Percentiles rank a stretch among this genome's conserved stretches.
These are phyloP conservation scores for Orius insidiosus DNA, from an alignment of 1,140 invertebrate genomes.

Conservation along the genomic window DNA sequence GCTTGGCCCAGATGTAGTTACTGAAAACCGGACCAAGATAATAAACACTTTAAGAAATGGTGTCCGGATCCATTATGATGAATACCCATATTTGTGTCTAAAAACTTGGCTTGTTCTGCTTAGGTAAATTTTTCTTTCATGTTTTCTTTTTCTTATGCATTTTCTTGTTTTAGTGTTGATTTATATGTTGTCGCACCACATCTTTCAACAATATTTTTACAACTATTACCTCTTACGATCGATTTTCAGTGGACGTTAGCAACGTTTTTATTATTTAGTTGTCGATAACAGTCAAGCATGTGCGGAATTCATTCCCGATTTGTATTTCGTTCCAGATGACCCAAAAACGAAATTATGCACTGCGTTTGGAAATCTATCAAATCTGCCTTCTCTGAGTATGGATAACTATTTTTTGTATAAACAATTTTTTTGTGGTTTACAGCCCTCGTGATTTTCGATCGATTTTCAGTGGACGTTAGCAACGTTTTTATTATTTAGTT, in stretches of 20 bases:
- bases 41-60: not conserved
- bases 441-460: too few species aligned
- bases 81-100: not conserved
- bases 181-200: constrained; percentile 54
- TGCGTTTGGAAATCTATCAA: not conserved
- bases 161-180: constrained; percentile 41
- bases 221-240: constrained; percentile 54
- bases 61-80: not conserved
- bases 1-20: not conserved
- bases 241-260: constrained; percentile 48
- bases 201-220: constrained; percentile 65
- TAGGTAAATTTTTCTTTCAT: too few species aligned
- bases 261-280: constrained; percentile 63
- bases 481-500: constrained; percentile 63
- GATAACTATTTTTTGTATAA: too few species aligned
- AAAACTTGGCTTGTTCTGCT: not conserved
- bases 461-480: constrained; percentile 52
- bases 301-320: constrained; percentile 49
- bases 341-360: constrained; percentile 1
- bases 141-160: not conserved
- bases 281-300: constrained; percentile 50
- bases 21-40: not conserved
- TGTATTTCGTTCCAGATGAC: constrained; percentile 56
- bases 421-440: too few species aligned
- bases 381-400: not conserved